These are phyloP conservation scores for Teleopsis dalmanni DNA, from an alignment of 1,140 invertebrate genomes.

Conservation along the genomic window DNA sequence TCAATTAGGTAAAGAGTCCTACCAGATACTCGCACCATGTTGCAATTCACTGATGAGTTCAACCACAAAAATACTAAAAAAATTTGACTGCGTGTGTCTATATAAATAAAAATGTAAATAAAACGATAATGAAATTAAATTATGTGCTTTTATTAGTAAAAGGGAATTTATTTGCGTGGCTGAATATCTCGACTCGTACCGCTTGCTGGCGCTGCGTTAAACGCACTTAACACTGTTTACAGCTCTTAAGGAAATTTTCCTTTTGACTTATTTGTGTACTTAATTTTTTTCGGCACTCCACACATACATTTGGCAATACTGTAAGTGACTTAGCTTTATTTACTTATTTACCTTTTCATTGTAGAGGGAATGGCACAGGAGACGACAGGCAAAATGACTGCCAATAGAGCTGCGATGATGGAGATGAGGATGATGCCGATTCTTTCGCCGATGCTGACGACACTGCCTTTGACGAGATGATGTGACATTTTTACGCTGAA, in stretches of 20 bases:
- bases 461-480: not conserved
- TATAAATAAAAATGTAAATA: slow-evolving; percentile 12
- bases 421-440: slow-evolving; percentile 1
- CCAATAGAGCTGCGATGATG: slow-evolving; percentile 9
- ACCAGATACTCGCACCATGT: too few relatives aligned
- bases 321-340: slow-evolving; percentile 14
- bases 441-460: not conserved
- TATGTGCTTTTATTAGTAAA: slow-evolving; percentile 2
- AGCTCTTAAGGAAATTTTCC: not conserved
- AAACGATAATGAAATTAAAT: slow-evolving; percentile 14
- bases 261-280: slow-evolving; percentile 9
- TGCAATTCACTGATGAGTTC: too few relatives aligned
- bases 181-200: not conserved
- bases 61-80: too few relatives aligned
- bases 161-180: not conserved
- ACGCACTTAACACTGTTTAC: not conserved
- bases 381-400: not conserved
- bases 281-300: slow-evolving; percentile 4
- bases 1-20: too few relatives aligned
- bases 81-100: too few relatives aligned
- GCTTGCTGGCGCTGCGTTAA: slow-evolving; percentile 1
- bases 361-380: not conserved
- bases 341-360: slow-evolving; percentile 12
- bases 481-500: not conserved
- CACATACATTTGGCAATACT: slow-evolving; percentile 2